Evolutionary conservation across 64 coral and sea anemone genomes (phyloP).

Genomic region (Pocillopora verrucosa): DNA sequence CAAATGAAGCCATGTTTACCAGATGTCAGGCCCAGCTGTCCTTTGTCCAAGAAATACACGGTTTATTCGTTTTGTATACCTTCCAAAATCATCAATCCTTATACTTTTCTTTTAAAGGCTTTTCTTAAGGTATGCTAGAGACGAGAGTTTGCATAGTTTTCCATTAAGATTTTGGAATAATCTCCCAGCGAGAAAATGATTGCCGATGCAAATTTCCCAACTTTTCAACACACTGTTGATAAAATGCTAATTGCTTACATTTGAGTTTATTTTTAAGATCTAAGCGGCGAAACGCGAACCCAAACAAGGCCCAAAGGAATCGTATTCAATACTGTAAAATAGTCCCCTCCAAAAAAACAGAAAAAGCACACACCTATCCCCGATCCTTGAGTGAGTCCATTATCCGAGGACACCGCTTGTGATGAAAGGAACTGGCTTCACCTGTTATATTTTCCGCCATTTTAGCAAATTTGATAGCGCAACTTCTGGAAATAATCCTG

Average conservation of each 20-base stretch:
- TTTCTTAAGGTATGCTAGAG: background rate
- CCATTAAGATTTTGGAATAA: slow-evolving; percentile 5
- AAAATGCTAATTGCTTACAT: slow-evolving; percentile 66
- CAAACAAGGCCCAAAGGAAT: slow-evolving; percentile 5
- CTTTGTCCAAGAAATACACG: slow-evolving; percentile 45
- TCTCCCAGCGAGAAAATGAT: slow-evolving; percentile 37
- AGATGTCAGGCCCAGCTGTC: slow-evolving; percentile 66
- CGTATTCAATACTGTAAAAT: slow-evolving; percentile 3
- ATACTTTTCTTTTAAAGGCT: background rate
- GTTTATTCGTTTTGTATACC: slow-evolving; percentile 37
- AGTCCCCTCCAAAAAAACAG: background rate
- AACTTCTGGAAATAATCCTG: slow-evolving; percentile 2
- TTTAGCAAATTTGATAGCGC: slow-evolving; percentile 11
- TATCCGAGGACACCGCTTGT: slow-evolving; percentile 14
- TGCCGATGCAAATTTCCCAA: slow-evolving; percentile 40
- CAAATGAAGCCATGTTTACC: slow-evolving; percentile 87
- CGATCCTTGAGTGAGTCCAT: slow-evolving; percentile 12
- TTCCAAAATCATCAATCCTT: slow-evolving; percentile 9
- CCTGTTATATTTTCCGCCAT: slow-evolving; percentile 34
- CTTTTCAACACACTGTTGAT: slow-evolving; percentile 38
- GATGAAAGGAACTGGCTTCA: slow-evolving; percentile 16
- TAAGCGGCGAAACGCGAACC: slow-evolving; percentile 42
- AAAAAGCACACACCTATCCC: slow-evolving; percentile 17
- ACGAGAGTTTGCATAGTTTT: background rate
- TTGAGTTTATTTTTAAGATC: slow-evolving; percentile 44